Evolutionary conservation across 2,797 vertebrate species (phyloP), one percentile per base, ranked within the genome.

Genomic region (Philypnodon macrostomus): DNA sequence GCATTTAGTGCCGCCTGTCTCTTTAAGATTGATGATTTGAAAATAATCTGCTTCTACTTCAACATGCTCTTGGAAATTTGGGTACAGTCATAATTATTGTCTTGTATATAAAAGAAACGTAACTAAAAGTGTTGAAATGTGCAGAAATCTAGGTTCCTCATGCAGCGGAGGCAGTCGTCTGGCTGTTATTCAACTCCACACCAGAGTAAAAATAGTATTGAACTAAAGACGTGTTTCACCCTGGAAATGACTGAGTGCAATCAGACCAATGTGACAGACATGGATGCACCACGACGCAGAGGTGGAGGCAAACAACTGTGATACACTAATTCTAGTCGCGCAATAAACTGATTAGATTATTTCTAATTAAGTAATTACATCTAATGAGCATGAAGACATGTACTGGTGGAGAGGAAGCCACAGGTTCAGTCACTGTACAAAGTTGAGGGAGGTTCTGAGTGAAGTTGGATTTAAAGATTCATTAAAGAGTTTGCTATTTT

Each of bases 321-420:
- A 31, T 15, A 4, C 12, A 1, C 41, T 44, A 18, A 44, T 44
- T 44, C 26, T 31, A 30, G 41, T 23, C 32, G 26, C 13, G 17
- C 5, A 47, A 17, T 64, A 41, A 47, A 35, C 18, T 66, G 41
- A 59, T 54, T 50, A 19, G 18, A 69, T 54, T 40, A 35, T 37
- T 56, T 55, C 34, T 55, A 46, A 59, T 49, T 18, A 38, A 34
- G 29, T 27, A 31, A 37, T 56, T 49, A 9, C 21, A 37, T 63
- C 19, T 48, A 42, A 53, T 54, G 16, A 42, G 32, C 24, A 29
- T 39, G 37, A 34, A 17, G 31, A 23, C 27, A 48, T 32, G 10
- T 33, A 21, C 44, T 35, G 32, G 35, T 15, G 11, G 12, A 11
- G 24, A 17, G 29, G 26, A 12, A 18, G 6, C 10, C 5, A 5